Percentiles rank a stretch among this genome's conserved stretches.
Conservation (phyloP, 2,797 vertebrate genomes). For the Platalea minor region DNA sequence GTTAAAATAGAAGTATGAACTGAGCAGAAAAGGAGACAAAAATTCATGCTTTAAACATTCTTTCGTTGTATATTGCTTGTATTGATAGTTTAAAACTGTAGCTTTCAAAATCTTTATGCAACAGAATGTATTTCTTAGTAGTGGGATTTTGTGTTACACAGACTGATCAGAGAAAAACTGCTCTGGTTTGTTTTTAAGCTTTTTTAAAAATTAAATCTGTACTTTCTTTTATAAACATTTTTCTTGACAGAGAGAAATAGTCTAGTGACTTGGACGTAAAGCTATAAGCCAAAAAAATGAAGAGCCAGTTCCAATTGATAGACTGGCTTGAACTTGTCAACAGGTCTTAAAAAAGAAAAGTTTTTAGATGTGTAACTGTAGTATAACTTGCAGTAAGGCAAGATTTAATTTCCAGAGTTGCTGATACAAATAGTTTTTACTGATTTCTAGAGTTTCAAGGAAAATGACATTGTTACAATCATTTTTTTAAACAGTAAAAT, state of each 20-base stretch:
- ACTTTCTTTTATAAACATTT: background rate
- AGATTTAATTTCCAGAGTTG: background rate
- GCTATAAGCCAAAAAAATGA: background rate
- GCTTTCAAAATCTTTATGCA: background rate
- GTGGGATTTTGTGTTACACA: background rate
- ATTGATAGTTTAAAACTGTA: background rate
- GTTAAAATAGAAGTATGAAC: background rate
- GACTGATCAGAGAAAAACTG: background rate
- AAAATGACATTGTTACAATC: background rate
- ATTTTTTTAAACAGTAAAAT: background rate
- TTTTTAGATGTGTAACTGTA: background rate
- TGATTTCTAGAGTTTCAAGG: background rate
- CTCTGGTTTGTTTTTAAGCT: background rate
- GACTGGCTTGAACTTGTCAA: background rate
- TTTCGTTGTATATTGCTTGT: background rate
- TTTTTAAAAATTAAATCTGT: background rate
- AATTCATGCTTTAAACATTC: background rate
- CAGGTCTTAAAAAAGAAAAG: background rate
- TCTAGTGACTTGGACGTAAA: background rate
- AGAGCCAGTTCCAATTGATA: background rate
- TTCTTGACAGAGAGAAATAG: background rate
- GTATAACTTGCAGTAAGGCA: background rate
- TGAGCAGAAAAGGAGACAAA: background rate
- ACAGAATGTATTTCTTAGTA: background rate
- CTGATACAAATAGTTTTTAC: background rate